Conservation (phyloP, 2,888 invertebrate genomes). For the Diploptera punctata region DNA sequence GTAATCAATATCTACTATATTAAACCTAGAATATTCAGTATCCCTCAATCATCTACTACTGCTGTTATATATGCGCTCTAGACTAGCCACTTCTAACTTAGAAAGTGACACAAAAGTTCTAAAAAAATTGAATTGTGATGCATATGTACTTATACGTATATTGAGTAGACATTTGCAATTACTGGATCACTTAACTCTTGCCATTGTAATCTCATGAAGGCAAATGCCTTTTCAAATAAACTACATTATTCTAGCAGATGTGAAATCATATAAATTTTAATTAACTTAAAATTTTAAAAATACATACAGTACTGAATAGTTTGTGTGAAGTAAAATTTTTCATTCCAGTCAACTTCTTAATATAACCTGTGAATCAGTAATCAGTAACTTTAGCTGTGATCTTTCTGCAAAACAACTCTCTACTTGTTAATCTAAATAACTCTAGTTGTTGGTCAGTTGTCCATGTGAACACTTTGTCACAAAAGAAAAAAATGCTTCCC, state of each 20-base stretch:
- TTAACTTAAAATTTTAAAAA: slow-evolving; percentile 21
- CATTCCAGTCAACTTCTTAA: slow-evolving; percentile 21
- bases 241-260: slow-evolving; percentile 33
- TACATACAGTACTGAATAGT: slow-evolving; percentile 32
- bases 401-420: slow-evolving; percentile 14
- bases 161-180: neutral
- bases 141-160: slow-evolving; percentile 10
- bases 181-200: slow-evolving; percentile 9
- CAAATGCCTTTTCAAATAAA: slow-evolving; percentile 26
- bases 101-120: slow-evolving; percentile 11
- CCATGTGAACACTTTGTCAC: slow-evolving; percentile 23
- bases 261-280: slow-evolving; percentile 24
- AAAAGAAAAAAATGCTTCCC: slow-evolving; percentile 17
- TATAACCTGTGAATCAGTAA: slow-evolving; percentile 19
- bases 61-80: slow-evolving; percentile 6
- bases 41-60: slow-evolving; percentile 17
- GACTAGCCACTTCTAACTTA: slow-evolving; percentile 10
- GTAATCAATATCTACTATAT: neutral
- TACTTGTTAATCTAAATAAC: slow-evolving; percentile 23
- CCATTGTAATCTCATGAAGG: slow-evolving; percentile 16
- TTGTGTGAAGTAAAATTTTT: slow-evolving; percentile 28
- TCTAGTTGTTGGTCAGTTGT: slow-evolving; percentile 24
- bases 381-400: slow-evolving; percentile 23
- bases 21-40: slow-evolving; percentile 12
- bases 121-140: slow-evolving; percentile 8